Conservation (phyloP, 2,888 invertebrate species). For the Apomyelois bistriatella region DNA sequence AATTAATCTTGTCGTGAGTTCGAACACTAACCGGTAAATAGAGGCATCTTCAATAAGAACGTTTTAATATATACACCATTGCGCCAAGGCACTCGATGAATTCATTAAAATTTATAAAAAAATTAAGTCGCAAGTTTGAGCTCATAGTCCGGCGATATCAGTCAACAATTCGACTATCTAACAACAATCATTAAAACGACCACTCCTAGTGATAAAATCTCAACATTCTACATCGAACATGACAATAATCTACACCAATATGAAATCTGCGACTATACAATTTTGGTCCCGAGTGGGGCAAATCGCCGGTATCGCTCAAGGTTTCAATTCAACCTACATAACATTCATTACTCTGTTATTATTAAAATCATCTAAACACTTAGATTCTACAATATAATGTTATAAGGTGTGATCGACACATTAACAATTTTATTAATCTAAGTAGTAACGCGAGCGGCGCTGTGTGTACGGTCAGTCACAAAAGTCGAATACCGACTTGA, state of each 20-base stretch:
- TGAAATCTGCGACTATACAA: conserved; percentile 48
- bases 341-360: conserved; percentile 45
- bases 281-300: conserved; percentile 65
- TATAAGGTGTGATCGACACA: conserved; percentile 55
- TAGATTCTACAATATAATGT: conserved; percentile 52
- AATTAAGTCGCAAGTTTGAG: conserved; percentile 62
- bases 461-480: conserved; percentile 7
- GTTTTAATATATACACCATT: conserved; percentile 25
- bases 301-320: conserved; percentile 36
- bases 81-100: conserved; percentile 34
- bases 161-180: conserved; percentile 64
- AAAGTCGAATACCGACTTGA: too few relatives aligned
- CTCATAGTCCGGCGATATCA: conserved; percentile 44
- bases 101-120: conserved; percentile 34
- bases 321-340: conserved; percentile 34
- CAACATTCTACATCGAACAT: conserved; percentile 46
- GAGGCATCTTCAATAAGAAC: conserved; percentile 28
- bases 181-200: conserved; percentile 56
- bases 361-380: conserved; percentile 57
- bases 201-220: conserved; percentile 69
- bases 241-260: conserved; percentile 52
- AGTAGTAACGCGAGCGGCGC: conserved; percentile 32
- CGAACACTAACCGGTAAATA: conserved; percentile 44
- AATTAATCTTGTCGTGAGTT: conserved; percentile 44
- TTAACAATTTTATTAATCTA: conserved; percentile 57